Evolutionary conservation across 2,888 invertebrate species (phyloP).

Genomic region (Ormyrus labotus): DNA sequence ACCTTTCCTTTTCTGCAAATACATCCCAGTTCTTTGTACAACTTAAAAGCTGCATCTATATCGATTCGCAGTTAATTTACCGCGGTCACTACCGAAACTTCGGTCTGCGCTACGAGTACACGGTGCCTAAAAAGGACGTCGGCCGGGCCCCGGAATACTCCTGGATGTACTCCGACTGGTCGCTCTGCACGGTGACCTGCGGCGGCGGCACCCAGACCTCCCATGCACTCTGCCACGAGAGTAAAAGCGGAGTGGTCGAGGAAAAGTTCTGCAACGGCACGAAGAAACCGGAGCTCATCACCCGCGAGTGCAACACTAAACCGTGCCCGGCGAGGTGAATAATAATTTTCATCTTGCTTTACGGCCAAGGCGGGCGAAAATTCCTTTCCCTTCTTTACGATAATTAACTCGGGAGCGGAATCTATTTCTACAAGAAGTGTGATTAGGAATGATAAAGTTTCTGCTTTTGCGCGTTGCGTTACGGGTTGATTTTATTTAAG

Average conservation of each 20-base stretch:
- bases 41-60: not conserved
- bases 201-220: slow-evolving; percentile 84
- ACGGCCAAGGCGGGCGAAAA: not conserved
- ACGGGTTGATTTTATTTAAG: no score
- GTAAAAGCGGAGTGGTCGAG: slow-evolving; percentile 80
- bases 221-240: slow-evolving; percentile 79
- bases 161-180: slow-evolving; percentile 90
- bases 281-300: slow-evolving; percentile 73
- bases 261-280: slow-evolving; percentile 77
- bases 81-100: slow-evolving; percentile 83
- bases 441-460: no score
- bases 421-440: no score
- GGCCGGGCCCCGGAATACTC: slow-evolving; percentile 79
- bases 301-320: slow-evolving; percentile 76
- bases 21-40: no score
- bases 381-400: no score
- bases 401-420: no score
- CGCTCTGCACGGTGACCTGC: slow-evolving; percentile 86
- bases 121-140: slow-evolving; percentile 81
- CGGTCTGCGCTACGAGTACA: slow-evolving; percentile 90
- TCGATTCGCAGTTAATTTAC: slow-evolving; percentile 66
- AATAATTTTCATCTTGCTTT: not conserved
- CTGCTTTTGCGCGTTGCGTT: no score
- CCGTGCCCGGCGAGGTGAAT: slow-evolving; percentile 77
- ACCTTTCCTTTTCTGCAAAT: no score